These are phyloP conservation scores for Mormyrops boulengeri DNA, from an alignment of 2,797 vertebrate genomes.

Conservation along the genomic window DNA sequence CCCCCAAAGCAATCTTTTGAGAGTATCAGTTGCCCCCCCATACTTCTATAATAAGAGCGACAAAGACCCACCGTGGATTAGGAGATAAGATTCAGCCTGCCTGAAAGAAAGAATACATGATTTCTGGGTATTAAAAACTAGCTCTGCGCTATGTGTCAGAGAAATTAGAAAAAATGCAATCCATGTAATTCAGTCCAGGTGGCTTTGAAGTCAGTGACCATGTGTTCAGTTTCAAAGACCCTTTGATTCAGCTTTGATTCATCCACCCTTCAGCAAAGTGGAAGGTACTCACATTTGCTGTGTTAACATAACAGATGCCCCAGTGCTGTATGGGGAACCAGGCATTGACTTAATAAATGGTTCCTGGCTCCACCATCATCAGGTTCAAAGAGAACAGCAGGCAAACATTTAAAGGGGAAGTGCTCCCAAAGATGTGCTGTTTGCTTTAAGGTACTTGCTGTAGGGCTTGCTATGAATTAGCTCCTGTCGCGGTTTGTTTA, in stretches of 20 bases:
- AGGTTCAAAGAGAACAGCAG: not conserved
- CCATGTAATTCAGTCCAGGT: not conserved
- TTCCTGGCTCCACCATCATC: not conserved
- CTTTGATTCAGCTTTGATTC: not conserved
- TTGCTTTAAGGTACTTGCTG: not conserved
- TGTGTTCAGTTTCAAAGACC: not conserved
- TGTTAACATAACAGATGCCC: not conserved
- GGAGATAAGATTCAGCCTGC: not conserved
- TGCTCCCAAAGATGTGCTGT: not conserved
- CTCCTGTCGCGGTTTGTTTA: not conserved
- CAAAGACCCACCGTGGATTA: not conserved
- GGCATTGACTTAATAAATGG: not conserved
- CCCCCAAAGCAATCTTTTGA: not conserved
- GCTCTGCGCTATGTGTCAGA: not conserved
- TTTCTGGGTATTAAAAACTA: not conserved
- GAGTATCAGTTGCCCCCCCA: not conserved
- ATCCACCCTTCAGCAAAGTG: not conserved
- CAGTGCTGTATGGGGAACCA: not conserved
- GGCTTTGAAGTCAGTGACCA: conserved; percentile 1
- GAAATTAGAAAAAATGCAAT: not conserved
- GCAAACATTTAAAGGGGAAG: not conserved
- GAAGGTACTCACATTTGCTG: not conserved
- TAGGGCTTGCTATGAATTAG: not conserved
- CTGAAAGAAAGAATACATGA: not conserved
- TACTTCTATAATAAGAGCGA: not conserved